Percentiles rank a stretch among this genome's conserved stretches.
Conservation (phyloP, 2,888 invertebrate species). For the Stramonita haemastoma region DNA sequence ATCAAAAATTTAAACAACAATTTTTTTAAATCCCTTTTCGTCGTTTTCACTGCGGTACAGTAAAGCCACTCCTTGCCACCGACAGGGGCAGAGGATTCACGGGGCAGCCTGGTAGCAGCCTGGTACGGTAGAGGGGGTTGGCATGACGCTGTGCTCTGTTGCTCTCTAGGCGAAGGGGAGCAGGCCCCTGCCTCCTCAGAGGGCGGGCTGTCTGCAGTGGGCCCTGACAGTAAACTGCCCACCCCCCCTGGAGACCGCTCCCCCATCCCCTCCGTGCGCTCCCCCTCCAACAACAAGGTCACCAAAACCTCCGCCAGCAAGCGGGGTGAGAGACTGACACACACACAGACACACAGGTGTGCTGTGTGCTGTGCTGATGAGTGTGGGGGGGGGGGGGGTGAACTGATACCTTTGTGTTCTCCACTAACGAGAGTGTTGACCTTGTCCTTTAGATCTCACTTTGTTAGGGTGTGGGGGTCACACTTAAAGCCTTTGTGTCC, state of each 20-base stretch:
- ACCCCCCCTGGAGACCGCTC: conserved; percentile 62
- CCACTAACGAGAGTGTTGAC: no score
- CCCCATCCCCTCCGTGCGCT: conserved; percentile 54
- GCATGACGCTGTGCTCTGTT: neutral
- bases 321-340: conserved; percentile 37
- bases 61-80: no score
- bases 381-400: neutral
- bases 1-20: no score
- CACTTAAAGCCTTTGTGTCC: no score
- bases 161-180: conserved; percentile 24
- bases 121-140: neutral
- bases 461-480: neutral
- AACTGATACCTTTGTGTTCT: neutral
- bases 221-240: conserved; percentile 56
- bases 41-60: no score
- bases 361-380: neutral
- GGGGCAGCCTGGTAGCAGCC: no score
- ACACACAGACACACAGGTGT: neutral
- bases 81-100: no score
- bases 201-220: conserved; percentile 48
- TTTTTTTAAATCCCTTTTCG: no score
- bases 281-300: neutral
- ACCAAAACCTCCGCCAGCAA: conserved; percentile 32
- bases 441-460: neutral
- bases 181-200: conserved; percentile 35